Evolutionary conservation across 1,140 invertebrate species (phyloP).

Genomic region (Orius insidiosus): DNA sequence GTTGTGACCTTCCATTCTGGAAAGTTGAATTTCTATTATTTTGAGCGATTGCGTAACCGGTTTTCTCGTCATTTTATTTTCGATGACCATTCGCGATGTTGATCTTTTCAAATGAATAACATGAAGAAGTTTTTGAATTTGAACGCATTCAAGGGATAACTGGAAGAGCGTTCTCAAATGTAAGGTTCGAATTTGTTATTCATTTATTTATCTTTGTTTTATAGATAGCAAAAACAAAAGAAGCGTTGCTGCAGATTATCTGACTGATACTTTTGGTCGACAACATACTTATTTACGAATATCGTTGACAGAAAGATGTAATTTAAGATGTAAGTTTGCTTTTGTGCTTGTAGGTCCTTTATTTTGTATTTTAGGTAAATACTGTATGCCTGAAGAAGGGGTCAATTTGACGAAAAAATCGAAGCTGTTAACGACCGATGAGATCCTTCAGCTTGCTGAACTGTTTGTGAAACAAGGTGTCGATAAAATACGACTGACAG

Average conservation of each 20-base stretch:
- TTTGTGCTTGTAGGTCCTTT: neutral
- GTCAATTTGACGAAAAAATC: slow-evolving; percentile 58
- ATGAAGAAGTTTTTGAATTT: no score
- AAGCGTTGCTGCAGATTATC: slow-evolving; percentile 12
- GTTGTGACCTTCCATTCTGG: no score
- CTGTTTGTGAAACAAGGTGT: slow-evolving; percentile 83
- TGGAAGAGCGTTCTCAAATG: no score
- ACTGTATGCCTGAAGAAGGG: slow-evolving; percentile 94
- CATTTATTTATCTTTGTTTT: no score
- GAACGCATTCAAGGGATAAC: no score
- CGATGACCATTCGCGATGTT: no score
- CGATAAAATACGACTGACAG: slow-evolving; percentile 84
- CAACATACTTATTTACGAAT: slow-evolving; percentile 86
- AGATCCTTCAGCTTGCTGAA: slow-evolving; percentile 61
- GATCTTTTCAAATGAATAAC: no score
- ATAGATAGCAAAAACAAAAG: no score
- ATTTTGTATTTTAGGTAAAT: slow-evolving; percentile 43
- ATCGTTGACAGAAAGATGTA: slow-evolving; percentile 89
- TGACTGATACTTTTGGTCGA: slow-evolving; percentile 72
- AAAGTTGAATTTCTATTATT: no score
- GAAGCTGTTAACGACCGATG: slow-evolving; percentile 62
- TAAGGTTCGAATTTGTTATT: no score
- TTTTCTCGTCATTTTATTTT: no score
- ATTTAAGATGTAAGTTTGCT: slow-evolving; percentile 72
- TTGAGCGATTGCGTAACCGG: no score